A percentile compares a stretch with the other conserved stretches of the same genome.
Conservation (phyloP, 2,888 invertebrate genomes). For the Onchidella celtica region DNA sequence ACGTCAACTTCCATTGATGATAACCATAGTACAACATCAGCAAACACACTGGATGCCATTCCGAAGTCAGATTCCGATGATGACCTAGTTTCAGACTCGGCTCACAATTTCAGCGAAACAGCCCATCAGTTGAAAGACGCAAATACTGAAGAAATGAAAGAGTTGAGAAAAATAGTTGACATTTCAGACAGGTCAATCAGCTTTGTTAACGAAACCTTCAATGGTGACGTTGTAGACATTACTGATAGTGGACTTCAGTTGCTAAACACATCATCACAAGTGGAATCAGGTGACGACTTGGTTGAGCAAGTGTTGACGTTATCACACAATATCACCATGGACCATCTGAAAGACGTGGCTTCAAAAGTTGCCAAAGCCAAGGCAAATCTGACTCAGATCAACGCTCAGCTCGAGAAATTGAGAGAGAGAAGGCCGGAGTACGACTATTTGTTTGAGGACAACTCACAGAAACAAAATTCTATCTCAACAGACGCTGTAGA, state of each 20-base stretch:
- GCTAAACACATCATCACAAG: neutral
- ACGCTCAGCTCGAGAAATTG: neutral
- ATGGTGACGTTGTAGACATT: neutral
- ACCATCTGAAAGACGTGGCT: neutral
- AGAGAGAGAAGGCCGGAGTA: neutral
- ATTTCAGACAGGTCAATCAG: neutral
- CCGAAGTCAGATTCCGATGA: neutral
- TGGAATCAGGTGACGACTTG: neutral
- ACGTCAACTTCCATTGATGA: too few species aligned
- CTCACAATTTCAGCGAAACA: too few species aligned
- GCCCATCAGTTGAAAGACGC: neutral
- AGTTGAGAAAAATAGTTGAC: too few species aligned
- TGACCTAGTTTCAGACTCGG: neutral
- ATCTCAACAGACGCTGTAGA: neutral
- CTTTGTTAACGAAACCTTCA: neutral
- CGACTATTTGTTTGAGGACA: neutral
- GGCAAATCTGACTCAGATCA: conserved; percentile 15
- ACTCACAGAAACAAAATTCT: neutral
- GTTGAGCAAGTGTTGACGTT: neutral
- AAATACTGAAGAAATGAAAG: neutral
- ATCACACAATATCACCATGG: neutral
- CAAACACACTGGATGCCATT: neutral
- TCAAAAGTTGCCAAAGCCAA: conserved; percentile 11
- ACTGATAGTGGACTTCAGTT: neutral
- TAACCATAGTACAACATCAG: neutral